phyloP scores from a whole-genome alignment of 2,797 vertebrate genomes.

The Thunnus albacares region DNA sequence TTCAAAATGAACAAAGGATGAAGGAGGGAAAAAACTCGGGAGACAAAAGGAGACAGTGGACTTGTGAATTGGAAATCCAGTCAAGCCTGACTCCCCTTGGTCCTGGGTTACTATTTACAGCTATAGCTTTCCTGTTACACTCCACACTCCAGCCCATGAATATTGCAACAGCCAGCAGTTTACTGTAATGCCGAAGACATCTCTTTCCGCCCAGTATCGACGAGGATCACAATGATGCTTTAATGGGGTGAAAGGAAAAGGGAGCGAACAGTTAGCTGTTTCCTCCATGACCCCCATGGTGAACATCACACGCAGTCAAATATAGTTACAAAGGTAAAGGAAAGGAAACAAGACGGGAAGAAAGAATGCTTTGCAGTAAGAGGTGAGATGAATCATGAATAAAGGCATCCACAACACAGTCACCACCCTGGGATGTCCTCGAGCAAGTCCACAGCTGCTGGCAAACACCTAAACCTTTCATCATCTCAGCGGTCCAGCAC shows the following conservation, averaged over 20 bases:
- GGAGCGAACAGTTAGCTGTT: constrained; percentile 9
- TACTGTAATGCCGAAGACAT: constrained; percentile 72
- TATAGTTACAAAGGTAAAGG: neutral
- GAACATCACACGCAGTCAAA: constrained; percentile 7
- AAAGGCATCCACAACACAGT: constrained; percentile 16
- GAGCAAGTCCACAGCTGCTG: constrained; percentile 21
- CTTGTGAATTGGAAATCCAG: constrained; percentile 72
- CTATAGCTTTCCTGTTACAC: constrained; percentile 55
- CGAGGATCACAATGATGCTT: constrained; percentile 42
- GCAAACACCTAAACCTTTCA: constrained; percentile 49
- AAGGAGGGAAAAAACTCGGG: neutral
- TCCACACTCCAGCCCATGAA: constrained; percentile 65
- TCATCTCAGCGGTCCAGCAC: constrained; percentile 38
- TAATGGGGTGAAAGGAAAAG: constrained; percentile 55
- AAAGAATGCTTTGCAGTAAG: constrained; percentile 18
- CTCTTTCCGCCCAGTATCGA: constrained; percentile 52
- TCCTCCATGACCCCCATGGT: constrained; percentile 28
- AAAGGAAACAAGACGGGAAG: constrained; percentile 21
- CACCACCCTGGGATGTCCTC: constrained; percentile 21
- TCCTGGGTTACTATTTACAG: constrained; percentile 74
- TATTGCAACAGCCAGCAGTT: constrained; percentile 75
- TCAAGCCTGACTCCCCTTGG: constrained; percentile 51
- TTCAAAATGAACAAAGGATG: constrained; percentile 48
- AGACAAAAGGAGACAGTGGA: constrained; percentile 35
- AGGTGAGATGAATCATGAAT: constrained; percentile 41